Conservation (phyloP, 2,797 vertebrate species). For the Valencia hispanica region DNA sequence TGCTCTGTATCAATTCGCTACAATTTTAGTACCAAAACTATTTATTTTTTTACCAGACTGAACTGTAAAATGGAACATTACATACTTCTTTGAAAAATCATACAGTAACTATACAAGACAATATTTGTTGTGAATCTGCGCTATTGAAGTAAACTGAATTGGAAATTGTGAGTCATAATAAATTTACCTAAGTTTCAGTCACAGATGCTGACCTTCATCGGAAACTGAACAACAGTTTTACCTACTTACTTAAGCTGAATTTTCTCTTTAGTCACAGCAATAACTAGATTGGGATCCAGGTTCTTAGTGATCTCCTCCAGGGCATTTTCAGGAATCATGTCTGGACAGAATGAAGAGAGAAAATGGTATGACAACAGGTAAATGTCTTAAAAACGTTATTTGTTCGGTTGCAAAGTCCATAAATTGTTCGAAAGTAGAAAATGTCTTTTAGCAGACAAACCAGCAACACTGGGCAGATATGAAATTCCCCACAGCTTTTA, state of each 20-base stretch:
- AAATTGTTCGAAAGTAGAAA: too few species aligned
- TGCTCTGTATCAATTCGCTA: not conserved
- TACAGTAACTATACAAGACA: not conserved
- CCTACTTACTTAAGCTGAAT: slow-evolving; percentile 91
- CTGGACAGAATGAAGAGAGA: slow-evolving; percentile 67
- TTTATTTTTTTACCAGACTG: not conserved
- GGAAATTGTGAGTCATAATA: not conserved
- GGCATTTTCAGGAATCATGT: slow-evolving; percentile 97
- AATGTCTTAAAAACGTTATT: not conserved
- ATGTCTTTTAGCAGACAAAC: too few species aligned
- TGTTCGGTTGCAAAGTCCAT: too few species aligned
- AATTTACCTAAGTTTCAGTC: too few species aligned
- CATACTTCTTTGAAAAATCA: not conserved
- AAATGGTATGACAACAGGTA: not conserved
- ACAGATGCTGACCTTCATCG: not conserved
- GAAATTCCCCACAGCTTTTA: too few species aligned
- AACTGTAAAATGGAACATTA: not conserved
- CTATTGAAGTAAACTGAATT: not conserved
- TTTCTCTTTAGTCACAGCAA: slow-evolving; percentile 89
- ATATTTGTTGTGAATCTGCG: not conserved
- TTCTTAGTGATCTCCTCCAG: slow-evolving; percentile 98
- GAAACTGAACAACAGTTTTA: not conserved
- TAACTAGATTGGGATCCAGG: slow-evolving; percentile 91
- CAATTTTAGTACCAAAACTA: not conserved
- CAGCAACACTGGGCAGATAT: too few species aligned